These are phyloP conservation scores for Serrognathus titanus DNA, from an alignment of 2,888 invertebrate species.

Conservation along the genomic window DNA sequence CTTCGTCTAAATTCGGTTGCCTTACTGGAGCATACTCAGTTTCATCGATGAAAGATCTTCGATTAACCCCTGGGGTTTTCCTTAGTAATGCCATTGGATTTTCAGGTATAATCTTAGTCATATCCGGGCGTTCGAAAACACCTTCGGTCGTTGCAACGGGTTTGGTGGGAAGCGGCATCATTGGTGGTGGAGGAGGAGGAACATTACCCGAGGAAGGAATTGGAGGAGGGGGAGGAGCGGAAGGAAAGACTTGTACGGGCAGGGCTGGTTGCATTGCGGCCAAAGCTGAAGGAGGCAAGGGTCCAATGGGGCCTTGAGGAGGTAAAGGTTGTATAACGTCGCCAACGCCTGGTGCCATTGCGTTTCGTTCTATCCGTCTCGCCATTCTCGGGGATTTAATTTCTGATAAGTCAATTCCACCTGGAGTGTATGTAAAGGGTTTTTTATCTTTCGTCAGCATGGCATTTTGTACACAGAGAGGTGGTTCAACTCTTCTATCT, in stretches of 20 bases:
- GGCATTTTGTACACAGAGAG: constrained; percentile 86
- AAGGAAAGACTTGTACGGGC: constrained; percentile 62
- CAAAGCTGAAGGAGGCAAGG: constrained; percentile 61
- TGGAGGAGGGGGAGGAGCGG: constrained; percentile 54
- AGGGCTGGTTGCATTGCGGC: constrained; percentile 62
- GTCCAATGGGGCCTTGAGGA: constrained; percentile 39
- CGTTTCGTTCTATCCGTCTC: constrained; percentile 69
- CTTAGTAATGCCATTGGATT: constrained; percentile 68
- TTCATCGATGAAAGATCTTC: constrained; percentile 38
- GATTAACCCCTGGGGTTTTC: constrained; percentile 63
- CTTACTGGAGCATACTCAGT: constrained; percentile 28
- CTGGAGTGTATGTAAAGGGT: constrained; percentile 94
- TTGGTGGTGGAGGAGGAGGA: constrained; percentile 55
- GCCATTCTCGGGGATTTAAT: constrained; percentile 89
- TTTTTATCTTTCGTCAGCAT: constrained; percentile 96
- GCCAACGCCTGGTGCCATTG: constrained; percentile 64
- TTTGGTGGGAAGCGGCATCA: constrained; percentile 55
- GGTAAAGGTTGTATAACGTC: constrained; percentile 51
- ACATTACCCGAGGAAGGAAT: constrained; percentile 53
- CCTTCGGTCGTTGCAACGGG: constrained; percentile 51
- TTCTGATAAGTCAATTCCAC: constrained; percentile 86
- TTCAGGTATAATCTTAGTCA: constrained; percentile 63
- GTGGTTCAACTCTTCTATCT: constrained; percentile 59
- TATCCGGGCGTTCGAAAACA: constrained; percentile 64
- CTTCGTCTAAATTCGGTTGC: background rate